phyloP scores from a whole-genome alignment of 1,140 invertebrate genomes.

The Brachionus angularis region DNA sequence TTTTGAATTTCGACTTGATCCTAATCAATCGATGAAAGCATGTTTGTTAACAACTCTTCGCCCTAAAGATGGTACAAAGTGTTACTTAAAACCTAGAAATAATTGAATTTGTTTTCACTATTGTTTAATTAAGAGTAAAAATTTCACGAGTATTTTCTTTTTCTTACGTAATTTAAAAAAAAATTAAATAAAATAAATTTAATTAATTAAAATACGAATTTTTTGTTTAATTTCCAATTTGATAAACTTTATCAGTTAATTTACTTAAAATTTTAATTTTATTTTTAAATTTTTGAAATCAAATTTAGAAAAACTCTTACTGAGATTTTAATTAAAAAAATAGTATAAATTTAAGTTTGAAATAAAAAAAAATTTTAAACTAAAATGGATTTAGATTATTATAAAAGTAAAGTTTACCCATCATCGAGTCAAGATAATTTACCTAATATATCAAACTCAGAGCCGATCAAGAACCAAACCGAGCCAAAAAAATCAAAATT shows the following conservation, averaged over 20 bases:
- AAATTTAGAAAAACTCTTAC: background rate
- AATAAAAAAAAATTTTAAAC: background rate
- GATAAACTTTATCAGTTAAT: too few relatives aligned
- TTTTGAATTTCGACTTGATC: constrained; percentile 13
- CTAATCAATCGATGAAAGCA: background rate
- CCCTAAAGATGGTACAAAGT: constrained; percentile 18
- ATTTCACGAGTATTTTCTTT: too few relatives aligned
- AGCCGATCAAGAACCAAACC: background rate
- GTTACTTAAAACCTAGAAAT: background rate
- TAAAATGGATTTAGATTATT: constrained; percentile 4
- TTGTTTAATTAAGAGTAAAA: too few relatives aligned
- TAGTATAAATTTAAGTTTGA: background rate
- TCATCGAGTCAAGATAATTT: background rate
- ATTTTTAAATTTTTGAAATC: background rate
- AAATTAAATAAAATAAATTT: too few relatives aligned
- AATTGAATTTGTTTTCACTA: too few relatives aligned
- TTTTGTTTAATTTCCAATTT: too few relatives aligned
- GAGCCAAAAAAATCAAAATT: background rate
- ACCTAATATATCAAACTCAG: too few relatives aligned
- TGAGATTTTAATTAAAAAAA: background rate
- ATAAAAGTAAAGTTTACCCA: background rate
- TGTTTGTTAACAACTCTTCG: background rate
- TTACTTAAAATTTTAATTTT: background rate
- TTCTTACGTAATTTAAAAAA: too few relatives aligned
- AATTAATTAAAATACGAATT: too few relatives aligned